phyloP scores from a whole-genome alignment of 2,797 vertebrate genomes.

The Sebastes nivosus region DNA sequence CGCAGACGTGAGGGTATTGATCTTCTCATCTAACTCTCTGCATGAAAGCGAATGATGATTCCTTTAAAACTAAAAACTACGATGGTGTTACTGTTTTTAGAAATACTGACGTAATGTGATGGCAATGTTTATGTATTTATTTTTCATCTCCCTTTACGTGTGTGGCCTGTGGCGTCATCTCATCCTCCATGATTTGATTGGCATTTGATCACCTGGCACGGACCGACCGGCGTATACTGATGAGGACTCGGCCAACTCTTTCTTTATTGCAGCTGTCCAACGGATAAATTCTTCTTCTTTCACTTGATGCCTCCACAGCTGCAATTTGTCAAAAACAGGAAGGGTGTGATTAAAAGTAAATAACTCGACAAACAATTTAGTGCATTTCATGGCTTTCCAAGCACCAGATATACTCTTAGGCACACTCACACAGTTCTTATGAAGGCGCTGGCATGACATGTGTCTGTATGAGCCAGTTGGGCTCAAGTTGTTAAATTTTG shows the following conservation, averaged over 20 bases:
- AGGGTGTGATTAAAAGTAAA: conserved; percentile 55
- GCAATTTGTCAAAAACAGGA: conserved; percentile 46
- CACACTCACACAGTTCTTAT: conserved; percentile 35
- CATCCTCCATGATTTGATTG: too few species aligned
- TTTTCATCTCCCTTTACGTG: background rate
- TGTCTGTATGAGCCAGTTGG: conserved; percentile 53
- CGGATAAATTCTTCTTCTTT: conserved; percentile 12
- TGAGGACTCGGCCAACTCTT: background rate
- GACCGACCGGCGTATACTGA: background rate
- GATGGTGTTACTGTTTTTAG: background rate
- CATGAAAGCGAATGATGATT: fast-evolving
- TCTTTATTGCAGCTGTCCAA: conserved; percentile 5
- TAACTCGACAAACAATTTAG: conserved; percentile 62
- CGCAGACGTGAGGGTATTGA: too few species aligned
- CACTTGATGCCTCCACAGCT: conserved; percentile 33
- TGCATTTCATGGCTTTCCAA: conserved; percentile 46
- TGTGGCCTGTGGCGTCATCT: background rate
- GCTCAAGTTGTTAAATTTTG: conserved; percentile 57
- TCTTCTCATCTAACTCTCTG: too few species aligned
- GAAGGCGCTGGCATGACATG: conserved; percentile 51
- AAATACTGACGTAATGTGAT: background rate
- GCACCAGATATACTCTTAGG: background rate
- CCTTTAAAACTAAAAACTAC: background rate
- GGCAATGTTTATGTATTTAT: background rate
- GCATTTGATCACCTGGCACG: conserved; percentile 31